Evolutionary conservation across 2,888 invertebrate species (phyloP).

Genomic region (Gymnocheta viridis): DNA sequence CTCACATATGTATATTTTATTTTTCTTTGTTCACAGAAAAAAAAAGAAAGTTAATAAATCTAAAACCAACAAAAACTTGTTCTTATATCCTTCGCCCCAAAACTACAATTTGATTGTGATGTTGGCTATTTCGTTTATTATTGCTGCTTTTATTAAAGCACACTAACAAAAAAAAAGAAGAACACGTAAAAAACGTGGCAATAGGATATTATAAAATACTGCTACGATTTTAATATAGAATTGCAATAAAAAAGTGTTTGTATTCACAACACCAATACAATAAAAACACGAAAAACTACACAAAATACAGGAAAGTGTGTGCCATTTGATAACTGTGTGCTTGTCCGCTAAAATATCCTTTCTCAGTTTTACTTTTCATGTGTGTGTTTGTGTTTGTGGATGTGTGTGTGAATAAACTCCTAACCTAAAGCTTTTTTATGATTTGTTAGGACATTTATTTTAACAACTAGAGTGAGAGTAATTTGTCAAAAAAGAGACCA

Average conservation of each 20-base stretch:
- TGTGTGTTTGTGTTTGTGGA: background rate
- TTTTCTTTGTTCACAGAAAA: background rate
- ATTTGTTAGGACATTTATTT: conserved; percentile 63
- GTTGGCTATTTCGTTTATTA: conserved; percentile 18
- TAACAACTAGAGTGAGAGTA: conserved; percentile 67
- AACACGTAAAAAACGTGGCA: conserved; percentile 4
- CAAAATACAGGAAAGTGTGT: conserved; percentile 11
- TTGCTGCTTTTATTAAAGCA: conserved; percentile 34
- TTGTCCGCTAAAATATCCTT: conserved; percentile 35
- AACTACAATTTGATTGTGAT: conserved; percentile 28
- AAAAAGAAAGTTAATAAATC: background rate
- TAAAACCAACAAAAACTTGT: conserved; percentile 26
- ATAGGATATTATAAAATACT: conserved; percentile 66
- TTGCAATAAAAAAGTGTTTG: conserved; percentile 59
- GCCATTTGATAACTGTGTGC: conserved; percentile 24
- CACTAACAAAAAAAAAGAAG: background rate
- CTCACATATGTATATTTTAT: background rate
- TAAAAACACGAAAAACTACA: background rate
- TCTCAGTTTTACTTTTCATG: background rate
- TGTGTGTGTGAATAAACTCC: background rate
- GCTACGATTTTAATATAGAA: conserved; percentile 61
- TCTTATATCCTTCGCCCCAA: conserved; percentile 35
- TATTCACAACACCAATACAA: conserved; percentile 15
- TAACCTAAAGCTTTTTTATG: conserved; percentile 61
- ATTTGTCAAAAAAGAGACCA: conserved; percentile 57